Evolutionary conservation across 1,140 invertebrate species (phyloP), one percentile per base, ranked within the genome.

Genomic region (Dufourea novaeangliae): DNA sequence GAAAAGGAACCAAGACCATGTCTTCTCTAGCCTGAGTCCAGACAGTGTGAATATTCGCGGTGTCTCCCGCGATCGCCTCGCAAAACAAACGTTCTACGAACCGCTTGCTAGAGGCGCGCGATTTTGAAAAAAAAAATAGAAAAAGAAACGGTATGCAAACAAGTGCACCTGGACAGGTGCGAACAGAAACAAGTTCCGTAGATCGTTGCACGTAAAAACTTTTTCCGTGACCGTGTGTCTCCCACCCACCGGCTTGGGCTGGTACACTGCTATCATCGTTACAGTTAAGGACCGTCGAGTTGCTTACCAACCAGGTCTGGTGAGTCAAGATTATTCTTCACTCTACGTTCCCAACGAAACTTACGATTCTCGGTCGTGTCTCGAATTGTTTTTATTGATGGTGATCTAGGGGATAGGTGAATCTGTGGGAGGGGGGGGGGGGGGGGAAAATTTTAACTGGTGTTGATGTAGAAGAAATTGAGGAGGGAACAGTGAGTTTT

Each of bases 61-160:
- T 6, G 29, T 34, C 10, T 27, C 1, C 10, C 11, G 52, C 0
- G 17, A 22, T 50, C 59, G 57, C 4, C 10, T 50, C 17, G 29
- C 8, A n/a, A n/a, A n/a, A n/a, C 1, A 3, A 27, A 11, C 0
- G 6, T 27, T 22, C 7, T n/a, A 5, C 7, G 12, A 37, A 12
- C 14, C 20, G 14, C 27, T 20, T 10, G 25, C 29, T n/a, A 27
- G 5, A 5, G 14, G 11, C 32, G 44, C 25, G 39, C 56, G 37
- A 56, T 37, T 14, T 34, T 57, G n/a, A n/a, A n/a, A n/a, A n/a
- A n/a, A n/a, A n/a, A n/a, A n/a, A n/a, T n/a, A n/a, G n/a, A n/a
- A n/a, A n/a, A n/a, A n/a, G n/a, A 34, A 67, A 39, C 41, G 71
- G n/a, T 39, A 74, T 46, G 63, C 27, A 17, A 68, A 41, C 39